These are phyloP conservation scores for Mizuhopecten yessoensis DNA, from an alignment of 1,140 invertebrate genomes.

Conservation along the genomic window DNA sequence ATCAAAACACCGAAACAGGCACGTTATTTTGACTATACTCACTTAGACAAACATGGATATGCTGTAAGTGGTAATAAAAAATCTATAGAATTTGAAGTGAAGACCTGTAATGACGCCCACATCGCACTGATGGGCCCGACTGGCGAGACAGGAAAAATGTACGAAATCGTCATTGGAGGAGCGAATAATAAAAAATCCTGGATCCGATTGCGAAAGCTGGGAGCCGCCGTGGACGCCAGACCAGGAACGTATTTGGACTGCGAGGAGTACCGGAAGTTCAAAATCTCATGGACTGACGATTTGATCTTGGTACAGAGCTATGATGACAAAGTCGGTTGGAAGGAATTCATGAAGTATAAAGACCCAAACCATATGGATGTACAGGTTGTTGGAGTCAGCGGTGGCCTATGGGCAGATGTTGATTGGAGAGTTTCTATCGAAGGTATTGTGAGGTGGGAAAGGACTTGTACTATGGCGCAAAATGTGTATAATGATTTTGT, in stretches of 20 bases:
- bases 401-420: not conserved
- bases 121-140: conserved; percentile 43
- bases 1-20: conserved; percentile 48
- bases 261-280: not conserved
- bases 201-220: conserved; percentile 42
- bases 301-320: not conserved
- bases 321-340: not conserved
- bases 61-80: not conserved
- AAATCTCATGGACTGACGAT: conserved; percentile 30
- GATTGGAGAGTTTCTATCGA: not conserved
- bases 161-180: conserved; percentile 53
- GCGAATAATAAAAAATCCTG: conserved; percentile 42
- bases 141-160: conserved; percentile 12
- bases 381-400: not conserved
- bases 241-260: conserved; percentile 1
- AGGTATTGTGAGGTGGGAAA: no score
- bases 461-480: no score
- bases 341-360: not conserved
- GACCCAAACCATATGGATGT: not conserved
- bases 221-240: not conserved
- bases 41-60: conserved; percentile 19
- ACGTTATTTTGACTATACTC: not conserved
- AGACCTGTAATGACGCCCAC: conserved; percentile 50
- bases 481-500: no score
- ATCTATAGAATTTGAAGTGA: conserved; percentile 43